Percentiles rank a stretch among this genome's conserved stretches.
Conservation (phyloP, 2,797 vertebrate genomes). For the Gymnothorax reevesii region DNA sequence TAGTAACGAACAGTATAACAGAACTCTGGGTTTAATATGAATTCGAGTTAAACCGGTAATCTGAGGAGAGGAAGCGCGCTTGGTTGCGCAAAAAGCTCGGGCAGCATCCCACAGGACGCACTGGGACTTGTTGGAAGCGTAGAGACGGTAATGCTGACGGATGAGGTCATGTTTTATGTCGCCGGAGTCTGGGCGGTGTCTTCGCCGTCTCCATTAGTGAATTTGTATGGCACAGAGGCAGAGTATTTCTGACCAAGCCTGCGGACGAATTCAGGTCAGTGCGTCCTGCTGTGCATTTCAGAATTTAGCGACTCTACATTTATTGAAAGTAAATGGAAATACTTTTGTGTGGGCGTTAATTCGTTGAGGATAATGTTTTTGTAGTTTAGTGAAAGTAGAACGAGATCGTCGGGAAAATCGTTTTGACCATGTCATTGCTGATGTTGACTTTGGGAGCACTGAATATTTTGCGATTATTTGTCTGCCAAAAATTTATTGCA, state of each 20-base stretch:
- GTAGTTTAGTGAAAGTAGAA: not conserved
- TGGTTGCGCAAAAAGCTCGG: not conserved
- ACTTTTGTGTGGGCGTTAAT: not conserved
- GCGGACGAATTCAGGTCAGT: not conserved
- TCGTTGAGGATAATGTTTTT: not conserved
- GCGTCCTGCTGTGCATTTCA: not conserved
- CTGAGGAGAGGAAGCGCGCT: not conserved
- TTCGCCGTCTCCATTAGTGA: slow-evolving; percentile 24
- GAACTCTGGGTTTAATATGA: not conserved
- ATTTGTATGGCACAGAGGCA: not conserved
- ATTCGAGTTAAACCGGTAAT: not conserved
- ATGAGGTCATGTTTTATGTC: slow-evolving; percentile 56
- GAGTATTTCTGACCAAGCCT: slow-evolving; percentile 4
- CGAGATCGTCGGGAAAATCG: not conserved
- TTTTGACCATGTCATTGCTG: not conserved
- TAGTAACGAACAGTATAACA: not conserved
- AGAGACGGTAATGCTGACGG: slow-evolving; percentile 6
- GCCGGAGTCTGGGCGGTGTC: slow-evolving; percentile 31
- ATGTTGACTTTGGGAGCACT: not conserved
- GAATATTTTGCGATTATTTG: too few species aligned
- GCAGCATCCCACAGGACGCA: not conserved
- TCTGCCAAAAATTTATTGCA: not conserved
- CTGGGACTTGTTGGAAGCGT: slow-evolving; percentile 13
- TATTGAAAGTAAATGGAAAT: not conserved
- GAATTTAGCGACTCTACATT: not conserved